Conservation (phyloP, 2,113 vertebrate genomes). For the Progne subis region DNA sequence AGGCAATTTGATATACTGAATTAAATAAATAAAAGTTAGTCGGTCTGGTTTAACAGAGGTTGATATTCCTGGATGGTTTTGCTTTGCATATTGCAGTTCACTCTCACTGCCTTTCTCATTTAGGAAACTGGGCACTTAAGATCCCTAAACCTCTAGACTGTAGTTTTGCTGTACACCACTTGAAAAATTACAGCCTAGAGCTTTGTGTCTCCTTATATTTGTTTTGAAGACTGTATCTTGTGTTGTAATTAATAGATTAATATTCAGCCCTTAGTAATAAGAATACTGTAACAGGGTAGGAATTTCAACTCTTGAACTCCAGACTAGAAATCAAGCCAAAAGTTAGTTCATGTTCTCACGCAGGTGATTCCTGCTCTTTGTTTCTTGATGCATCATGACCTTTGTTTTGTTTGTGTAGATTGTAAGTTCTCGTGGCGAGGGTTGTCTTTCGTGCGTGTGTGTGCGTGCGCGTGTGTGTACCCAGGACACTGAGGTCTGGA, state of each 20-base stretch:
- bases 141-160: background rate
- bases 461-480: background rate
- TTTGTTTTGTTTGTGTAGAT: constrained; percentile 38
- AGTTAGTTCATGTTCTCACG: background rate
- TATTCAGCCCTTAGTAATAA: background rate
- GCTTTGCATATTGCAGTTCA: background rate
- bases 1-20: background rate
- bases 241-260: background rate
- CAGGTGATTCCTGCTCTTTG: constrained; percentile 27
- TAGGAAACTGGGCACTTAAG: background rate
- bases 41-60: background rate
- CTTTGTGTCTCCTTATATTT: background rate
- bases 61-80: background rate
- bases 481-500: constrained; percentile 21
- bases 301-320: background rate
- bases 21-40: background rate
- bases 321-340: constrained; percentile 14
- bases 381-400: constrained; percentile 23
- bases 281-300: background rate
- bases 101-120: background rate
- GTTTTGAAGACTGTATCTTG: background rate
- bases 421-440: constrained; percentile 47
- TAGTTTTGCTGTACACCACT: background rate
- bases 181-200: background rate
- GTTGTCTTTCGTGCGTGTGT: background rate